These are phyloP conservation scores for Oligia strigilis DNA, from an alignment of 2,888 invertebrate species.

Conservation along the genomic window DNA sequence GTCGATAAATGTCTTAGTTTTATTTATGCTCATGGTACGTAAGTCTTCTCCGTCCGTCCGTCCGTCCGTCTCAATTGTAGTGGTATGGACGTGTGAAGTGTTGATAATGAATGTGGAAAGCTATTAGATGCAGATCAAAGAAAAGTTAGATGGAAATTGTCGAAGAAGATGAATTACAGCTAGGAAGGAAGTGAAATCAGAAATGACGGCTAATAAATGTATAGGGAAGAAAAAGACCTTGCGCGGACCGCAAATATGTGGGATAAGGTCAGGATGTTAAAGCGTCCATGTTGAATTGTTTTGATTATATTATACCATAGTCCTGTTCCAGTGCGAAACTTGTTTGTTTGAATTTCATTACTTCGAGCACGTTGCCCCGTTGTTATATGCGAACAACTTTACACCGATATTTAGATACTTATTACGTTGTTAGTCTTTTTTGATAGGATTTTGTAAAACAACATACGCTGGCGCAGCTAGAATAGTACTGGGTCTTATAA, in stretches of 20 bases:
- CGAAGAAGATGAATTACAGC: neutral
- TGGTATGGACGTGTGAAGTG: too few species aligned
- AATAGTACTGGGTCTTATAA: neutral
- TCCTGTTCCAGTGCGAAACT: neutral
- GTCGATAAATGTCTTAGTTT: conserved; percentile 98
- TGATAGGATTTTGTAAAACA: neutral
- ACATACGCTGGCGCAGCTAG: neutral
- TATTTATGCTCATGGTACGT: conserved; percentile 95
- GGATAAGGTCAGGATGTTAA: neutral
- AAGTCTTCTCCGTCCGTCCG: neutral
- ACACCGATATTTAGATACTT: neutral
- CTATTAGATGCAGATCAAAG: neutral
- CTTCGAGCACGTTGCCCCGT: neutral
- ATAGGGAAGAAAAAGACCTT: neutral
- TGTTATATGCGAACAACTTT: neutral
- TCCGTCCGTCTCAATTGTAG: neutral
- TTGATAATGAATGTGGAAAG: neutral
- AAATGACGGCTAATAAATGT: too few species aligned
- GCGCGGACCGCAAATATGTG: too few species aligned
- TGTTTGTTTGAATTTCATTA: too few species aligned
- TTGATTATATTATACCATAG: neutral
- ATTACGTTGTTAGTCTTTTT: too few species aligned
- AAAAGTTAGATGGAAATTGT: neutral
- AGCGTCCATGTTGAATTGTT: neutral
- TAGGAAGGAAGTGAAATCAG: neutral